Base-by-base conservation (phyloP, 35 echinoderm and acorn worm genomes). In the Ptychodera flava region DNA sequence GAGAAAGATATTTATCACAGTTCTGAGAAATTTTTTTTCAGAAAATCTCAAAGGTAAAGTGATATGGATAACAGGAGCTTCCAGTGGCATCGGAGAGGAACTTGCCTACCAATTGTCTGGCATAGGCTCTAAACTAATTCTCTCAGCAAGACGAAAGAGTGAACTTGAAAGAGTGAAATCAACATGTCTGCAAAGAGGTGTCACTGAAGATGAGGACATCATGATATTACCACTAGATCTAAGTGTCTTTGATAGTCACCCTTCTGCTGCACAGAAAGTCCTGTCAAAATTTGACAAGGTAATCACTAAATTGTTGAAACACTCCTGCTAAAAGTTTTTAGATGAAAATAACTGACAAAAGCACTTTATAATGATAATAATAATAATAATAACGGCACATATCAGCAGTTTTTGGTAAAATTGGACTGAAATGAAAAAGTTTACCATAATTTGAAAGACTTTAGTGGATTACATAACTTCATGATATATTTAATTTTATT, bases 1-100 rank as follows among this genome's bases (percentile, higher is more conserved):
- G n/a, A n/a, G n/a, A n/a, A n/a, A n/a, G n/a, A n/a, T n/a, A n/a
- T n/a, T n/a, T n/a, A n/a, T n/a, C n/a, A n/a, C n/a, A n/a, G n/a
- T n/a, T n/a, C n/a, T n/a, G n/a, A n/a, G n/a, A n/a, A n/a, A n/a
- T 64, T 64, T 12, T 64, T 64, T 78, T 86, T 28, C 84, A 98
- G 95, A 91, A 81, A 82, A 92, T 76, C 84, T 98, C 0, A 82
- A 82, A 76, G 92, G 87, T 30, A 88, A 91, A 82, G 95, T 98
- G 34, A 88, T 92, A 16, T 98, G 95, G 95, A 90, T 98, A 30
- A 98, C 92, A 28, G 95, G 95, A 36, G 92, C 95, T 31, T 98
- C 95, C 31, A 94, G 92, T 90, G 95, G 95, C 33, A 98, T 98
- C 80, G 95, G 95, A 34, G 92, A 98, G 86, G 83, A 85, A 36